Evolutionary conservation across 2,113 vertebrate species (phyloP).

Genomic region (Dipodomys spectabilis): DNA sequence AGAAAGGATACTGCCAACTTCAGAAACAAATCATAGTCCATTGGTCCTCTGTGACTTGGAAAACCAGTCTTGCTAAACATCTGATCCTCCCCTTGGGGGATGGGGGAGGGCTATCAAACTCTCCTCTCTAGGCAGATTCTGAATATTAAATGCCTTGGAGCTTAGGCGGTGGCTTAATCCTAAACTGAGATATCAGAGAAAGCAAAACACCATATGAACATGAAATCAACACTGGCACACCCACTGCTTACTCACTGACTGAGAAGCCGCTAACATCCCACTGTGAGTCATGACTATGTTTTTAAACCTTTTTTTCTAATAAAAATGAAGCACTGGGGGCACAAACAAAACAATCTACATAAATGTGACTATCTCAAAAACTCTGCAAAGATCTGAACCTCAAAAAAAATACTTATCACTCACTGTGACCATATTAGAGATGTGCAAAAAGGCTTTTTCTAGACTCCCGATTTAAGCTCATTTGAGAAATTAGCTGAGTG

Average conservation of each 20-base stretch:
- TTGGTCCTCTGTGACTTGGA: not conserved
- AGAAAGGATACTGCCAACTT: not conserved
- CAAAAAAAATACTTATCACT: conserved; percentile 17
- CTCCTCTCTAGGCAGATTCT: not conserved
- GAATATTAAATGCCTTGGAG: conserved; percentile 13
- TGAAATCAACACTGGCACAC: conserved; percentile 23
- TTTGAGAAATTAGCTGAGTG: not conserved
- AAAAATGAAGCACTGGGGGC: not conserved
- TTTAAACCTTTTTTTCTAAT: conserved; percentile 24
- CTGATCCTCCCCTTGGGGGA: not conserved
- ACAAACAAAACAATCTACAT: not conserved
- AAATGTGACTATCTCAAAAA: not conserved
- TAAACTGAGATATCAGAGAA: conserved; percentile 31
- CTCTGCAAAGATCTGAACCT: not conserved
- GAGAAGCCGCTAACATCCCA: not conserved
- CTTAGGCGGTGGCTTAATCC: not conserved
- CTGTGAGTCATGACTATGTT: not conserved
- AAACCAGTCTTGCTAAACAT: not conserved
- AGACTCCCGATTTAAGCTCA: not conserved
- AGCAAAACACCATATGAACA: not conserved
- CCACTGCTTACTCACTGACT: not conserved
- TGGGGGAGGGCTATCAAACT: not conserved
- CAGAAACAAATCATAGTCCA: not conserved
- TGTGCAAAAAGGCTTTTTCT: conserved; percentile 10
- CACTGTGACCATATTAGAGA: not conserved